Base-by-base conservation (phyloP, 2,888 invertebrate genomes). In the Aproaerema taeniolella region DNA sequence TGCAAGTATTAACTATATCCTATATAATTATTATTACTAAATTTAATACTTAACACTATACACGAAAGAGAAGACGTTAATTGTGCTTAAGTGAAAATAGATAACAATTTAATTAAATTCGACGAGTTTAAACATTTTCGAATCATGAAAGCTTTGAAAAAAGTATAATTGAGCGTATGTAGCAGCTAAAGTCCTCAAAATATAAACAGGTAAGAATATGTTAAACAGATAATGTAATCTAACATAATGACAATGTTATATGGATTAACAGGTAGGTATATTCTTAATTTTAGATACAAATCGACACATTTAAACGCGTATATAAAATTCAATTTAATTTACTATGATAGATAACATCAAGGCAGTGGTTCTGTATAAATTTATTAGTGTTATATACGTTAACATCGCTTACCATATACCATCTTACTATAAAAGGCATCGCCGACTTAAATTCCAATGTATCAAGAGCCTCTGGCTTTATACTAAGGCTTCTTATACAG, bases 291-390 rank as follows among this genome's bases (percentile, higher is more conserved):
- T n/a, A n/a, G n/a, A n/a, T n/a, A n/a, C n/a, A 55, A 61, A 58
- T 59, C 58, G 55, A 56, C 50, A 54, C 61, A 62, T 43, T 64
- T 64, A 68, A 73, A 70, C 64, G 56, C 55, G 57, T 55, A 66
- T 63, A 67, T 52, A 58, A 61, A 64, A 65, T 61, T 67, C 58
- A 58, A 55, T 67, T 67, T 59, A 67, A 69, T 58, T 62, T 58
- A 61, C 52, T 57, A 72, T 64, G 62, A 65, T 66, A 65, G 52
- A 65, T 64, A 76, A 72, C 69, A 70, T 69, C 72, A 76, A 77
- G 80, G 79, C 78, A 80, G 78, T 78, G 75, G 67, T 76, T 65
- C 60, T 67, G 67, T 67, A 67, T 65, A 65, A 61, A 60, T 64
- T 64, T 58, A 66, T 70, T 64, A 58, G 55, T 54, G 46, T 62